phyloP scores from a whole-genome alignment of 2,888 invertebrate genomes.

The Slavum lentiscoides region DNA sequence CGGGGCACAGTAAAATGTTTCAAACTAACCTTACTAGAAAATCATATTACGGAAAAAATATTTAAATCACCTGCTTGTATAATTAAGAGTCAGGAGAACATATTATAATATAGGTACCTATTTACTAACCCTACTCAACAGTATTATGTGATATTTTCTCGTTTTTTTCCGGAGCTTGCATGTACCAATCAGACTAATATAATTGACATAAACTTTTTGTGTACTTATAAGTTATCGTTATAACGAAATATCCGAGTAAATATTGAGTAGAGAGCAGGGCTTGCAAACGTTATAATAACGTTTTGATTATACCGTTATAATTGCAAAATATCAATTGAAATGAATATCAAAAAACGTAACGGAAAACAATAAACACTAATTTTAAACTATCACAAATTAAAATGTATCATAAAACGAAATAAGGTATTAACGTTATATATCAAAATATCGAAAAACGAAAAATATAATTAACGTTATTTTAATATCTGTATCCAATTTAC shows the following conservation, averaged over 20 bases:
- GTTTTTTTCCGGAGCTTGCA: neutral
- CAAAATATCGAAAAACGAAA: too few species aligned
- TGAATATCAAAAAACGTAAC: too few species aligned
- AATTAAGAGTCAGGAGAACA: neutral
- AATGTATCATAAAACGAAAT: too few species aligned
- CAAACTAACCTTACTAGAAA: constrained; percentile 3
- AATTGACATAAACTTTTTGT: neutral
- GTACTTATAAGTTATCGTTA: neutral
- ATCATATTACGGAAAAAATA: constrained; percentile 12
- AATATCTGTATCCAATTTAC: too few species aligned
- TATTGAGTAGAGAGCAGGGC: neutral
- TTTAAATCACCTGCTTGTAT: neutral
- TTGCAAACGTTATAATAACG: too few species aligned
- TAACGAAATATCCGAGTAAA: too few species aligned
- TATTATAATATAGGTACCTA: neutral
- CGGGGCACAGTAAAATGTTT: neutral
- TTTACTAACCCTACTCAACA: neutral
- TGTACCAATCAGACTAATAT: neutral
- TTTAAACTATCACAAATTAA: too few species aligned
- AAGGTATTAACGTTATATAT: too few species aligned
- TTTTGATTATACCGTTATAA: too few species aligned
- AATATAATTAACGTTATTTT: too few species aligned
- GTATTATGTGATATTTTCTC: neutral
- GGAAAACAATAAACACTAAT: too few species aligned
- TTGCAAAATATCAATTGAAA: too few species aligned